Evolutionary conservation across 2,888 invertebrate genomes (phyloP), one percentile per base, ranked within the genome.

Genomic region (Thalpophila matura): DNA sequence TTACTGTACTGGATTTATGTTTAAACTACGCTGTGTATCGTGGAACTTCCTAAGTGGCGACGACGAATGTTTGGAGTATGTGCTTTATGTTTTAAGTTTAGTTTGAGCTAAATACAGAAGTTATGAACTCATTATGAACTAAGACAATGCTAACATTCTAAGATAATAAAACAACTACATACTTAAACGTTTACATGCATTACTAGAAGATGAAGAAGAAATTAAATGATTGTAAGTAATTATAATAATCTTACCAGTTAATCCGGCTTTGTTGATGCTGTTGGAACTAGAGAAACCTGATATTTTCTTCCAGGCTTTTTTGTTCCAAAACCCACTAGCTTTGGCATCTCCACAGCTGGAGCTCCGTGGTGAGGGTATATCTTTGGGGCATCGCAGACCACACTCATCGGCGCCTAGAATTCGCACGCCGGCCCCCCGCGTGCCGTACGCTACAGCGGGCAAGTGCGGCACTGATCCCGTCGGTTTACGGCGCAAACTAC

Each of bases 231-330:
- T 51, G 12, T 14, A 29, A 16, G n/a, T 40, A 64, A 20, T 31
- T 9, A 45, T 42, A 10, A 31, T 49, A 47, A 71, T 95, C 96
- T 96, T 91, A 97, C 97, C 97, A 87, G 96, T 95, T 54, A 95
- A 84, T 63, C 96, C 96, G 40, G 96, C 96, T 88, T 97, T 97
- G 86, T 96, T 96, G 84, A 96, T 96, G 85, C 96, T 97, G 80
- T 96, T 96, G 53, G 96, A 96, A 83, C 97, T 96, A 57, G 96
- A 96, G 83, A 97, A 96, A 26, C 97, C 97, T 14, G 97, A 97
- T 77, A 97, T 93, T 88, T 97, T 97, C 85, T 96, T 97, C 97
- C 97, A 97, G 1, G 97, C 96, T 84, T 97, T 97, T 89, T 97
- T 96, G 79, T 96, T 97, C 97, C 97, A 97, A 89, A 97, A 97